Evolutionary conservation across 2,113 vertebrate genomes (phyloP).

Genomic region (Neopipo cinnamomea): DNA sequence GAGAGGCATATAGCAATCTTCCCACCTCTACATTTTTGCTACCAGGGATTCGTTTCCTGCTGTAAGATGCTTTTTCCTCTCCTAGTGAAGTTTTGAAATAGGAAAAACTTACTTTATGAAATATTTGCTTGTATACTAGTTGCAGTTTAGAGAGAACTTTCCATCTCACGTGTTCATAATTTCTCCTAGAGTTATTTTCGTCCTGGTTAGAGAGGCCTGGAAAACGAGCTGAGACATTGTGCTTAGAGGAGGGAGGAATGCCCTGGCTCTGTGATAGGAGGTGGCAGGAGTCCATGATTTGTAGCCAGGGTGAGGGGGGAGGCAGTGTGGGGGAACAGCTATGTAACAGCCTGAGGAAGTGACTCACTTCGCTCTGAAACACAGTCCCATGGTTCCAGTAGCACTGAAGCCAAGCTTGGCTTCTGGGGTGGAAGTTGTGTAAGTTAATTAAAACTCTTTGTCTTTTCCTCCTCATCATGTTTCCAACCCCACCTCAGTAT

Average conservation of each 20-base stretch:
- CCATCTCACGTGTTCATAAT: slow-evolving; percentile 7
- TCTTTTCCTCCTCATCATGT: background rate
- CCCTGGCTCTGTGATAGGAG: background rate
- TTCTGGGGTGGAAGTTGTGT: slow-evolving; percentile 34
- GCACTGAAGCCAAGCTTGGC: slow-evolving; percentile 17
- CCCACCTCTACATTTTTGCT: background rate
- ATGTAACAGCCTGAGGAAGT: slow-evolving; percentile 56
- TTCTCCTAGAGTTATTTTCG: slow-evolving; percentile 39
- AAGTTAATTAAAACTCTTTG: slow-evolving; percentile 44
- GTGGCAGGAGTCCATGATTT: slow-evolving; percentile 39
- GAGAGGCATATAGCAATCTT: background rate
- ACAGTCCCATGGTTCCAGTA: slow-evolving; percentile 4
- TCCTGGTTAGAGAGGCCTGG: background rate
- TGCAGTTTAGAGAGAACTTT: slow-evolving; percentile 42
- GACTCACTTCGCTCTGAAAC: slow-evolving; percentile 47
- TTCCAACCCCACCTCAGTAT: background rate
- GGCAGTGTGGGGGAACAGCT: background rate
- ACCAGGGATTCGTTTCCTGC: background rate
- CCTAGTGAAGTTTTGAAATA: background rate
- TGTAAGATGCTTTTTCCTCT: background rate
- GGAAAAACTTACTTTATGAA: slow-evolving; percentile 27
- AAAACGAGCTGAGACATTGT: slow-evolving; percentile 4
- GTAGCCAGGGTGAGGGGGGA: background rate
- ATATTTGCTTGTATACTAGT: background rate
- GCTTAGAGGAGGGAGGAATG: slow-evolving; percentile 21